Conservation (phyloP, 2,888 invertebrate genomes). For the Stenichneumon culpator region DNA sequence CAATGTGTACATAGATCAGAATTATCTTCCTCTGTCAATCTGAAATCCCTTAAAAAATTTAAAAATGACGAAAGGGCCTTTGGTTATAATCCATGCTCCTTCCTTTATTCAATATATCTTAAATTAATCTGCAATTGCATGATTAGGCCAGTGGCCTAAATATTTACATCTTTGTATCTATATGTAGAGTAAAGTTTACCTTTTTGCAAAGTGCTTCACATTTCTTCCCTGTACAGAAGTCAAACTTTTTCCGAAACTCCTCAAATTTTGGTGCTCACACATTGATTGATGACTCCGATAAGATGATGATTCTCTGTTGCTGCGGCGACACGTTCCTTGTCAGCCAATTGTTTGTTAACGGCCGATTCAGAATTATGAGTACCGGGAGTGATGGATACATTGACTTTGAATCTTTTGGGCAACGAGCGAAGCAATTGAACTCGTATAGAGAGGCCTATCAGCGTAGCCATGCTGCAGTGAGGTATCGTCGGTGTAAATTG, state of each 20-base stretch:
- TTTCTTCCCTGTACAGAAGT: not conserved
- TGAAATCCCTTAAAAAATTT: not conserved
- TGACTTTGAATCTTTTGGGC: conserved; percentile 94
- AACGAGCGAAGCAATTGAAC: conserved; percentile 95
- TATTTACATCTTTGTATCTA: conserved; percentile 9
- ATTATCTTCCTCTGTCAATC: not conserved
- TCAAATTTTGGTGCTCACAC: conserved; percentile 86
- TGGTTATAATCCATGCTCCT: not conserved
- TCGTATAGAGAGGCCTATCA: conserved; percentile 96
- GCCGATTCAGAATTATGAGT: conserved; percentile 96
- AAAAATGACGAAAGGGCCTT: not conserved
- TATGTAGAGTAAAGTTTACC: not conserved
- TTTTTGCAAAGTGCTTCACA: not conserved
- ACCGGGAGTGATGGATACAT: conserved; percentile 95
- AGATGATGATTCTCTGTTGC: conserved; percentile 97
- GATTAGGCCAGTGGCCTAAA: not conserved
- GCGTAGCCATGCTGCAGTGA: conserved; percentile 99
- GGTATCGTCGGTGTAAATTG: conserved; percentile 99
- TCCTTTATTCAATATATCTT: not conserved
- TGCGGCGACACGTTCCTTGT: conserved; percentile 99
- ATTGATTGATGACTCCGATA: conserved; percentile 97
- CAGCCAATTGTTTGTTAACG: conserved; percentile 98
- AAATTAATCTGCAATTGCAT: not conserved
- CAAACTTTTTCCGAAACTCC: not conserved
- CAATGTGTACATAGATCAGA: not conserved